Conservation (phyloP, 2,888 invertebrate genomes). For the Anoplius nigerrimus region DNA sequence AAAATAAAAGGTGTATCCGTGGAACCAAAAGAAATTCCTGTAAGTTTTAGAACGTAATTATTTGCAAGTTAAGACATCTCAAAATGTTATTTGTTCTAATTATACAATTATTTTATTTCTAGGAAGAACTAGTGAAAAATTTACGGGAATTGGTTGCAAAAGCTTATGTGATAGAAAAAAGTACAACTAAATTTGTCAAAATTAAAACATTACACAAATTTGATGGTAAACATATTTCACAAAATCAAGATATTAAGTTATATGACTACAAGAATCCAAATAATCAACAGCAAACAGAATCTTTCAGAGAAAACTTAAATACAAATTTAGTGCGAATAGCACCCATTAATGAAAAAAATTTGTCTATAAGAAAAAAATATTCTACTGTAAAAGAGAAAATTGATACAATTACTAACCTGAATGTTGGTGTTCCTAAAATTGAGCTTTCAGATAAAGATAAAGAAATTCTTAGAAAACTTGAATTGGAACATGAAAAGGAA, state of each 20-base stretch:
- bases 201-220: conserved; percentile 58
- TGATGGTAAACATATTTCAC: conserved; percentile 10
- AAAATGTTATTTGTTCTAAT: background rate
- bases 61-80: background rate
- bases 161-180: conserved; percentile 83
- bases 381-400: conserved; percentile 72
- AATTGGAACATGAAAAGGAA: conserved; percentile 75
- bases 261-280: conserved; percentile 63
- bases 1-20: conserved; percentile 60
- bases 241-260: conserved; percentile 43
- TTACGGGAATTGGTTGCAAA: conserved; percentile 80
- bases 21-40: conserved; percentile 72
- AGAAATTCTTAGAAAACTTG: conserved; percentile 75
- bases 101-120: conserved; percentile 35
- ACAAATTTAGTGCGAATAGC: background rate
- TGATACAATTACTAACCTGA: conserved; percentile 58
- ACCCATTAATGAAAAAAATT: conserved; percentile 21
- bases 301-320: conserved; percentile 14
- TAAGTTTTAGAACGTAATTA: conserved; percentile 61
- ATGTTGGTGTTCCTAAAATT: conserved; percentile 73
- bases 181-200: conserved; percentile 80
- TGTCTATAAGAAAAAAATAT: conserved; percentile 56
- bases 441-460: conserved; percentile 76
- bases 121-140: conserved; percentile 74
- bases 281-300: conserved; percentile 64